Conservation (phyloP, 2,888 invertebrate species). For the Spilarctia lutea region DNA sequence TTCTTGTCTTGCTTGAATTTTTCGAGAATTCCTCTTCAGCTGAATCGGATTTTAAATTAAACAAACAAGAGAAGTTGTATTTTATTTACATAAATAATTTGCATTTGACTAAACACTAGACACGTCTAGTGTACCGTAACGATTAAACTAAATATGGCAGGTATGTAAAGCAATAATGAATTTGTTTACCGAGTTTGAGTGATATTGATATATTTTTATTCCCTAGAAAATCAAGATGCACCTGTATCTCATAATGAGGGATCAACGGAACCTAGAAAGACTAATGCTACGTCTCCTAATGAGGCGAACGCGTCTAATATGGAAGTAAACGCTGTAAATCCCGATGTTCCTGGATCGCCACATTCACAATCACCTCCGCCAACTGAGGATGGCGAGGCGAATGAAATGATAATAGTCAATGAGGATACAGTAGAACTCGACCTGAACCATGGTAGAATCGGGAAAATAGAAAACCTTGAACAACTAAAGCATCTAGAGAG, state of each 20-base stretch:
- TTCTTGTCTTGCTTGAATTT: conserved; percentile 13
- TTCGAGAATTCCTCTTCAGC: conserved; percentile 16
- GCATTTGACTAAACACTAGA: conserved; percentile 7
- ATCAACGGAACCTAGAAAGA: not conserved
- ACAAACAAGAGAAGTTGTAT: conserved; percentile 9
- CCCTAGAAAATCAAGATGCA: conserved; percentile 63
- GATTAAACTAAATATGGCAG: conserved; percentile 44
- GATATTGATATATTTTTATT: conserved; percentile 17
- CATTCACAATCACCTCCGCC: conserved; percentile 68
- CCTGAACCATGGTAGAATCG: conserved; percentile 95
- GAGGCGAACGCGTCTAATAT: not conserved
- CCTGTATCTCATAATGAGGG: conserved; percentile 56
- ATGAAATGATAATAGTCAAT: conserved; percentile 89
- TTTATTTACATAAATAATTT: conserved; percentile 2
- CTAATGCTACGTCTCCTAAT: not conserved
- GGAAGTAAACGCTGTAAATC: not conserved
- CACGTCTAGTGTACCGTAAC: not conserved
- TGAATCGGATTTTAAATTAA: conserved; percentile 15
- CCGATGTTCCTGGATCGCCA: conserved; percentile 54
- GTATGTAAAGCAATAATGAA: conserved; percentile 41
- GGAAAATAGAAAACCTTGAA: conserved; percentile 94
- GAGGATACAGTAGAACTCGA: conserved; percentile 92
- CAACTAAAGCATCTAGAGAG: conserved; percentile 91
- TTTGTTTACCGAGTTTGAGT: conserved; percentile 16
- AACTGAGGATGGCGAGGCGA: conserved; percentile 73